Conservation (phyloP, 1,140 invertebrate species). For the Eufriesea mexicana region DNA sequence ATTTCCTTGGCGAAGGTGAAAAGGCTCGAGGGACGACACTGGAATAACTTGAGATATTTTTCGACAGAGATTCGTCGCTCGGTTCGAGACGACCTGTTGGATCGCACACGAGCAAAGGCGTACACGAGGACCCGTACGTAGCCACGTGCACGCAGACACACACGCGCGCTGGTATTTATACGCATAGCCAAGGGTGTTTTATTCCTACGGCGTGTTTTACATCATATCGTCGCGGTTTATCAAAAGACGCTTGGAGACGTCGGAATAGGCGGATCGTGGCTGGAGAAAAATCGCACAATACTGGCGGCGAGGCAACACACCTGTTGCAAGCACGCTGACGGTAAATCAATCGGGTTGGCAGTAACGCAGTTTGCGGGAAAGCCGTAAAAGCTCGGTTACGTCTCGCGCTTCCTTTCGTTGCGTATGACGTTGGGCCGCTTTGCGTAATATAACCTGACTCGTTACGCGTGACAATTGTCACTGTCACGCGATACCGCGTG, state of each 20-base stretch:
- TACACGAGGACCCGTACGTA: too few relatives aligned
- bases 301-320: not conserved
- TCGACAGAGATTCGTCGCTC: too few relatives aligned
- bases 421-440: not conserved
- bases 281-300: conserved; percentile 4
- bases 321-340: conserved; percentile 25
- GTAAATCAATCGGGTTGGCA: conserved; percentile 39
- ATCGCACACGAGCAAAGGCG: too few relatives aligned
- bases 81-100: too few relatives aligned
- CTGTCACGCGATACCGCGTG: conserved; percentile 3
- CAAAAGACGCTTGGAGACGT: conserved; percentile 4
- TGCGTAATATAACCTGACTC: not conserved
- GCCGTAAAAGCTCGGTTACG: conserved; percentile 18
- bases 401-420: not conserved
- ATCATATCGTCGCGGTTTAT: not conserved
- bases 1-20: not conserved
- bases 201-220: not conserved
- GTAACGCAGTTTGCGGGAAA: conserved; percentile 7
- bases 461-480: conserved; percentile 31
- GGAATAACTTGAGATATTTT: not conserved
- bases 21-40: not conserved
- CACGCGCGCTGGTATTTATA: too few relatives aligned
- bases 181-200: not conserved
- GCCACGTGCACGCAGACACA: too few relatives aligned
- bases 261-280: not conserved